These are phyloP conservation scores for Sebastiscus tertius DNA, from an alignment of 2,797 vertebrate species.

Conservation along the genomic window DNA sequence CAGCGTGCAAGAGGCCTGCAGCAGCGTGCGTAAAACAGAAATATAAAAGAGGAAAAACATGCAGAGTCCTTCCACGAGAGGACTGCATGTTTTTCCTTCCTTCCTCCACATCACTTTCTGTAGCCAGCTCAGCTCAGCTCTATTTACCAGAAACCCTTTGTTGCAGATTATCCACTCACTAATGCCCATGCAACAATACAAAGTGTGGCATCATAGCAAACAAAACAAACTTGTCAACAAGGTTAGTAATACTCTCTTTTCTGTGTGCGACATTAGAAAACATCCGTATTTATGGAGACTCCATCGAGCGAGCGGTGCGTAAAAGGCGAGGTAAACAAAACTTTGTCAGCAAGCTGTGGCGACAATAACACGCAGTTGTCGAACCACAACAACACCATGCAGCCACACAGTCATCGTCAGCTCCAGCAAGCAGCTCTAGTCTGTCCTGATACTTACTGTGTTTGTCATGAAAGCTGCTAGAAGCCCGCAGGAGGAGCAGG, in stretches of 20 bases:
- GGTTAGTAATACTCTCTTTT: not conserved
- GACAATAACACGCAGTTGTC: slow-evolving; percentile 29
- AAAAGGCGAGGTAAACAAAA: slow-evolving; percentile 61
- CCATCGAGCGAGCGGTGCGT: not conserved
- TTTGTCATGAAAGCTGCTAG: slow-evolving; percentile 42
- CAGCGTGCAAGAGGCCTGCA: slow-evolving; percentile 44
- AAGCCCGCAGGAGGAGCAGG: slow-evolving; percentile 16
- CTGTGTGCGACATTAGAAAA: not conserved
- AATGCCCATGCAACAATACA: slow-evolving; percentile 67
- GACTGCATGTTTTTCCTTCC: slow-evolving; percentile 36
- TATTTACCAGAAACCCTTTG: slow-evolving; percentile 82
- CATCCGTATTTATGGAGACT: not conserved
- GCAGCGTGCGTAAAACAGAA: slow-evolving; percentile 21
- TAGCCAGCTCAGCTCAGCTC: slow-evolving; percentile 75
- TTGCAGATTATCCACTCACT: slow-evolving; percentile 81
- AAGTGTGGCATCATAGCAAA: not conserved
- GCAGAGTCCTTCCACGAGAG: slow-evolving; percentile 41
- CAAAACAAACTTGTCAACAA: slow-evolving; percentile 63
- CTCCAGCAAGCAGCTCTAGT: too few species aligned
- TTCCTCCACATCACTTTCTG: slow-evolving; percentile 44
- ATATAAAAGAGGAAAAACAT: slow-evolving; percentile 22
- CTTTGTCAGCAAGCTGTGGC: slow-evolving; percentile 57
- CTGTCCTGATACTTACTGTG: slow-evolving; percentile 68
- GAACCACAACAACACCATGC: slow-evolving; percentile 3
- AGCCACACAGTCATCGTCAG: not conserved